These are phyloP conservation scores for Callipepla squamata DNA, from an alignment of 2,113 vertebrate species.

Conservation along the genomic window DNA sequence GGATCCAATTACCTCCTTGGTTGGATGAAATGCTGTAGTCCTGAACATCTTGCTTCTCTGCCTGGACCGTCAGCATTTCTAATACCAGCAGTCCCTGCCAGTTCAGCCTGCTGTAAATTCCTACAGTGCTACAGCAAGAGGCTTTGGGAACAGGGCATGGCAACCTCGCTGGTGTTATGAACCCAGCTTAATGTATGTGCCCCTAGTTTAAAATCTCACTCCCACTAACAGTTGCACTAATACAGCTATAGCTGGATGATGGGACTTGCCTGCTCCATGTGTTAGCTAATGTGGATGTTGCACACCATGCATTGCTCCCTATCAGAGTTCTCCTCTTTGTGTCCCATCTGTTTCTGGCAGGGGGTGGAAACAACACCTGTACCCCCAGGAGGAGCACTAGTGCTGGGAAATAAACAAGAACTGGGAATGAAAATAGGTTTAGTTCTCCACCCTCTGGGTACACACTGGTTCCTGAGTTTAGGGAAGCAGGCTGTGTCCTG, in stretches of 20 bases:
- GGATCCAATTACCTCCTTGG: conserved; percentile 49
- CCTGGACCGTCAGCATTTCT: background rate
- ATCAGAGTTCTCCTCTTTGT: background rate
- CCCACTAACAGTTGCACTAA: background rate
- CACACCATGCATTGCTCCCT: background rate
- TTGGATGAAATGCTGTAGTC: conserved; percentile 30
- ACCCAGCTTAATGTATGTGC: background rate
- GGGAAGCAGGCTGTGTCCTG: background rate
- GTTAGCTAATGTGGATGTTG: background rate
- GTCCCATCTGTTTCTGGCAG: background rate
- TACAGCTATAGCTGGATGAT: background rate
- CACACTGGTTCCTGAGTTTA: background rate
- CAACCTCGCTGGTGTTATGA: background rate
- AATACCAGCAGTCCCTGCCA: background rate
- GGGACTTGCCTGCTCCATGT: background rate
- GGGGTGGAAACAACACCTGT: background rate
- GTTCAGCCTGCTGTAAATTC: background rate
- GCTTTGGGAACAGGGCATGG: conserved; percentile 1
- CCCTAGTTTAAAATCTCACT: background rate
- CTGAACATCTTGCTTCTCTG: background rate
- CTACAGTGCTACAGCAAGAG: background rate
- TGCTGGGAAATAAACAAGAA: conserved; percentile 8
- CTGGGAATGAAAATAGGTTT: background rate
- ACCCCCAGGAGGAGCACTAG: background rate
- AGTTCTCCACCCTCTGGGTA: background rate